These are phyloP conservation scores for Arizona elegans DNA, from an alignment of 2,113 vertebrate species.

Conservation along the genomic window DNA sequence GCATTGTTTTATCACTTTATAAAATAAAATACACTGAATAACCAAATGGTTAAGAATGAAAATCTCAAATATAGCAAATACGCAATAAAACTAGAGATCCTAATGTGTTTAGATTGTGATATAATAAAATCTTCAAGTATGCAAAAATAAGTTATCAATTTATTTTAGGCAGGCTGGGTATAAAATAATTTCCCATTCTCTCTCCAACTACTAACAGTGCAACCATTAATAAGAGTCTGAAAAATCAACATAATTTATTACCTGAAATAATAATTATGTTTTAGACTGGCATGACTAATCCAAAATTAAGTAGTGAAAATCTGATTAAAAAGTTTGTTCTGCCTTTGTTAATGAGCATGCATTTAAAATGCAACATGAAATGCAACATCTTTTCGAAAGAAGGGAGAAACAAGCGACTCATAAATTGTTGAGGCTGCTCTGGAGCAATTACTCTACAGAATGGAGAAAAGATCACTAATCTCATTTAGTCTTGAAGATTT, in stretches of 20 bases:
- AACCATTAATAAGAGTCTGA: slow-evolving; percentile 34
- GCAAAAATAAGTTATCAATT: not conserved
- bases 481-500: accelerated
- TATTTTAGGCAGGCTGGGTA: not conserved
- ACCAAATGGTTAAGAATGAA: not conserved
- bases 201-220: not conserved
- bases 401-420: not conserved
- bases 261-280: not conserved
- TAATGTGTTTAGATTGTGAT: not conserved
- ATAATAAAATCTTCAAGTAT: not conserved
- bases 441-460: not conserved
- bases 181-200: not conserved
- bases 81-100: not conserved
- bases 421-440: not conserved
- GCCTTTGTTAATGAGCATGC: not conserved
- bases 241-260: slow-evolving; percentile 48
- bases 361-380: not conserved
- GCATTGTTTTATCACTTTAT: not conserved
- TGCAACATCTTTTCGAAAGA: not conserved
- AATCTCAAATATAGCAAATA: not conserved
- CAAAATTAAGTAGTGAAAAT: not conserved
- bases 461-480: not conserved
- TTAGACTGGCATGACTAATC: not conserved
- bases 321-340: not conserved
- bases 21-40: not conserved